These are phyloP conservation scores for Oedothorax gibbosus DNA, from an alignment of 1,140 invertebrate species.

Conservation along the genomic window DNA sequence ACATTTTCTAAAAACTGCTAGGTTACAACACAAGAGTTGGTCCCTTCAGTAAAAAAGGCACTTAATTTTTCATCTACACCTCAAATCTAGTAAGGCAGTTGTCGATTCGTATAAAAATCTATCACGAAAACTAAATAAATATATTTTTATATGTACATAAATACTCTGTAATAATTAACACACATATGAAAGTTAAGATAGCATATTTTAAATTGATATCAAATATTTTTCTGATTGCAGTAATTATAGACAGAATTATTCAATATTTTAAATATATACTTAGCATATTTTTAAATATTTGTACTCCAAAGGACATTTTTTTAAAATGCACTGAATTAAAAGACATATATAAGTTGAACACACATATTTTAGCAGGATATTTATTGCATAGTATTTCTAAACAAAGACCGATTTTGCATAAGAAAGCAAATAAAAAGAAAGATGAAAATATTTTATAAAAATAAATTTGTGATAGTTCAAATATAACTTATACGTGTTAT, in stretches of 20 bases:
- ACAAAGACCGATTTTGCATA: neutral
- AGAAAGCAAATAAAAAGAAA: neutral
- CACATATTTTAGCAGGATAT: neutral
- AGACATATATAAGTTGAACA: neutral
- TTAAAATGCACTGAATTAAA: neutral
- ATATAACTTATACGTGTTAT: too few species aligned
- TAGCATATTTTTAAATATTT: too few species aligned
- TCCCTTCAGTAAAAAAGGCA: slow-evolving; percentile 46
- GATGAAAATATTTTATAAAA: too few species aligned
- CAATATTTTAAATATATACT: too few species aligned
- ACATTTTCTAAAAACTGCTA: slow-evolving; percentile 57
- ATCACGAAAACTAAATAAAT: slow-evolving; percentile 24
- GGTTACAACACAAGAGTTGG: slow-evolving; percentile 40
- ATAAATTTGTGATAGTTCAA: too few species aligned
- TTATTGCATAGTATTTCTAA: neutral
- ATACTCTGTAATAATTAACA: slow-evolving; percentile 13
- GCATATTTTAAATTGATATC: neutral
- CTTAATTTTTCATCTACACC: slow-evolving; percentile 41
- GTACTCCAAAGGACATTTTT: too few species aligned
- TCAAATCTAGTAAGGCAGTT: slow-evolving; percentile 19
- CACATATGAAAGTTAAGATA: neutral
- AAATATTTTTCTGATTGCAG: too few species aligned
- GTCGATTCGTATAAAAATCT: neutral
- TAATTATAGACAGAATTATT: too few species aligned
- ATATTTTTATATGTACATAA: slow-evolving; percentile 17